phyloP scores from a whole-genome alignment of 2,888 invertebrate species.

The Cerastoderma edule region DNA sequence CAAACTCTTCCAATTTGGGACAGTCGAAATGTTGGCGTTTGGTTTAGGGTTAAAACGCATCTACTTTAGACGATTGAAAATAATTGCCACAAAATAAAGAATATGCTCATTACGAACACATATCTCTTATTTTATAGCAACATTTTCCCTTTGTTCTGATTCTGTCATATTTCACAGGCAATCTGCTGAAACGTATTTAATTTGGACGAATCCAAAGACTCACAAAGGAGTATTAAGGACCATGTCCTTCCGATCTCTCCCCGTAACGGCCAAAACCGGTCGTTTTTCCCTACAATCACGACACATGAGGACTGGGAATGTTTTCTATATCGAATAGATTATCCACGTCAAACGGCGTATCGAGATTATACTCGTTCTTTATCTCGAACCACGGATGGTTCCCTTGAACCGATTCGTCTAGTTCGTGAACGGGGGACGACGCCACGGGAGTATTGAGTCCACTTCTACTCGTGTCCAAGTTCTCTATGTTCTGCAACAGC shows the following conservation, averaged over 20 bases:
- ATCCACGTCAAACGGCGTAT: constrained; percentile 80
- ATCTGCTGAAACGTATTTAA: too few species aligned
- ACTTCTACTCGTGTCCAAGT: constrained; percentile 59
- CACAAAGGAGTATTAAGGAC: too few species aligned
- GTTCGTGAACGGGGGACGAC: constrained; percentile 72
- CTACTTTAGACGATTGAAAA: too few species aligned
- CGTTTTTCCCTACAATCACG: constrained; percentile 21
- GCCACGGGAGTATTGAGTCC: constrained; percentile 77
- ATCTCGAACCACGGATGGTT: constrained; percentile 79
- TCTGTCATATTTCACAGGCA: too few species aligned
- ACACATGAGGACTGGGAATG: constrained; percentile 74
- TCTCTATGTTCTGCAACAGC: constrained; percentile 58
- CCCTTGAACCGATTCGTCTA: constrained; percentile 60
- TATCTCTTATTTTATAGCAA: too few species aligned
- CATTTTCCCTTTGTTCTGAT: too few species aligned
- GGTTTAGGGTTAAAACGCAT: too few species aligned
- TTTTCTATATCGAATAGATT: constrained; percentile 80
- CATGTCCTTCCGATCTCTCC: not conserved
- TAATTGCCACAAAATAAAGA: too few species aligned
- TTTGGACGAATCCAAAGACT: too few species aligned
- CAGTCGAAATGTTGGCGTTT: too few species aligned
- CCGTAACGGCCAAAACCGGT: not conserved
- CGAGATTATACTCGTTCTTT: constrained; percentile 71
- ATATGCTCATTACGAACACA: too few species aligned
- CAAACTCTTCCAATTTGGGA: too few species aligned